phyloP scores from a whole-genome alignment of 2,888 invertebrate species.

The Drosophila helvetica region DNA sequence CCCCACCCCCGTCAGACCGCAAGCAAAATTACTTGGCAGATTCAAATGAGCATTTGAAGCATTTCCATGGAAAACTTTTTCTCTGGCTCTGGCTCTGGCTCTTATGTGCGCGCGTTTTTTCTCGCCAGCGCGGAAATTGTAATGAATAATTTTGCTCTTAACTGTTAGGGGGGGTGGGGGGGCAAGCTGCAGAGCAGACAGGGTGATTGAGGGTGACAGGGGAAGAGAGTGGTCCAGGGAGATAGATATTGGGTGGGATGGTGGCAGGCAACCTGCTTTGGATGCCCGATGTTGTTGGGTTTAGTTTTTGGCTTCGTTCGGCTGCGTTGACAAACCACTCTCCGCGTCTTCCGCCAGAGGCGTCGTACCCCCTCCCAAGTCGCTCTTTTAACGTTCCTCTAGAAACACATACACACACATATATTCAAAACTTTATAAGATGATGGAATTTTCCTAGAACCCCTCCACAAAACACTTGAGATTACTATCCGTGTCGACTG shows the following conservation, averaged over 20 bases:
- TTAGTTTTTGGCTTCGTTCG: slow-evolving; percentile 52
- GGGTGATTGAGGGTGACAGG: slow-evolving; percentile 1
- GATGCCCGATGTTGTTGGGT: slow-evolving; percentile 49
- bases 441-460: no score
- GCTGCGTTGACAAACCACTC: slow-evolving; percentile 44
- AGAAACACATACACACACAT: background rate
- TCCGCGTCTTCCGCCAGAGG: slow-evolving; percentile 11
- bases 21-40: slow-evolving; percentile 49
- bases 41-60: slow-evolving; percentile 73
- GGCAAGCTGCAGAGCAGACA: slow-evolving; percentile 11
- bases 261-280: slow-evolving; percentile 61
- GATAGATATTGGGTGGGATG: background rate
- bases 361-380: background rate
- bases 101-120: slow-evolving; percentile 33
- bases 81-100: slow-evolving; percentile 20
- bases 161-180: slow-evolving; percentile 51
- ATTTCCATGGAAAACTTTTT: slow-evolving; percentile 74
- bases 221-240: background rate
- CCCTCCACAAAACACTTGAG: no score
- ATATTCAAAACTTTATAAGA: background rate
- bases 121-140: slow-evolving; percentile 71
- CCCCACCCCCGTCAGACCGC: slow-evolving; percentile 40
- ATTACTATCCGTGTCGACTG: no score
- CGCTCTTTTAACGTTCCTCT: background rate
- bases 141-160: slow-evolving; percentile 76